These are phyloP conservation scores for Ctena decussata DNA, from an alignment of 2,888 invertebrate species.

Conservation along the genomic window DNA sequence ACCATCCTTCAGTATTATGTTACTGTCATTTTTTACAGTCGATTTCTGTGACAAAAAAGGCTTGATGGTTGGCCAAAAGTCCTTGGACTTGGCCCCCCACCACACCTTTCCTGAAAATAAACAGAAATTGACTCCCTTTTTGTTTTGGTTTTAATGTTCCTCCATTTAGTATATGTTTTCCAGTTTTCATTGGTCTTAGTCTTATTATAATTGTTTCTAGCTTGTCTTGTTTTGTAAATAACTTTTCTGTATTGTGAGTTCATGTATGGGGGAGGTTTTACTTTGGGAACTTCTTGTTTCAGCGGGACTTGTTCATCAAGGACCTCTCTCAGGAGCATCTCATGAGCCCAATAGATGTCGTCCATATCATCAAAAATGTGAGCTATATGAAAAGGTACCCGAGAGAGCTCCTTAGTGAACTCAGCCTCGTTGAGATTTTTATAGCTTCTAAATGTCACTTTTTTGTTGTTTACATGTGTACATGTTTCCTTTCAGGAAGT, in stretches of 20 bases:
- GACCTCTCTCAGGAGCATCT: neutral
- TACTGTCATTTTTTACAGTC: neutral
- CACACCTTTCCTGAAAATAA: constrained; percentile 25
- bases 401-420: neutral
- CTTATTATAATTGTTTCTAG: constrained; percentile 13
- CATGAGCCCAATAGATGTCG: neutral
- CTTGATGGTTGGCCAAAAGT: neutral
- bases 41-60: constrained; percentile 8
- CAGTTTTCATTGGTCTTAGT: constrained; percentile 11
- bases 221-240: constrained; percentile 20
- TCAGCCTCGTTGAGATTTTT: neutral
- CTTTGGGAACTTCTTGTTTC: neutral
- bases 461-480: neutral
- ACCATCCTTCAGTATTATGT: constrained; percentile 12
- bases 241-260: constrained; percentile 11
- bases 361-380: neutral
- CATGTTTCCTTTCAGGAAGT: neutral
- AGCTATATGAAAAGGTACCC: neutral
- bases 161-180: constrained; percentile 8
- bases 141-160: constrained; percentile 11
- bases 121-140: constrained; percentile 7
- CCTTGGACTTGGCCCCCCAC: constrained; percentile 1
- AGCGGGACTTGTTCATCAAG: neutral
- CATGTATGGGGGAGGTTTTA: constrained; percentile 21
- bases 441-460: neutral